phyloP scores from a whole-genome alignment of 2,113 vertebrate genomes.

The Xiphorhynchus elegans region DNA sequence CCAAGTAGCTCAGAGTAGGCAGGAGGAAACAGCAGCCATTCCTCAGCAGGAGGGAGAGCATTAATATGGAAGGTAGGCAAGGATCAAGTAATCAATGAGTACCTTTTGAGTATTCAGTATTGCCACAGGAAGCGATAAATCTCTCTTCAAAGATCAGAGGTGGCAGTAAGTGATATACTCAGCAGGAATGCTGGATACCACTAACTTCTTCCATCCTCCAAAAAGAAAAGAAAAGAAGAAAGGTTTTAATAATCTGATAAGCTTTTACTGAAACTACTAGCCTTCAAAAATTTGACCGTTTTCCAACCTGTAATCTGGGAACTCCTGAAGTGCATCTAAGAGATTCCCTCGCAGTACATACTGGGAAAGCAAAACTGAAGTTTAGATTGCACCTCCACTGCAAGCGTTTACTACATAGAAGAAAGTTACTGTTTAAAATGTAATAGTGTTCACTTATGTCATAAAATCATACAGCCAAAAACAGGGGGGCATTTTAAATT shows the following conservation, averaged over 20 bases:
- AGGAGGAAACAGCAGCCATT: not conserved
- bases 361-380: not conserved
- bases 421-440: not conserved
- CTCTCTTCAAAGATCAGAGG: conserved; percentile 43
- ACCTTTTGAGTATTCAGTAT: conserved; percentile 45
- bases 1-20: not conserved
- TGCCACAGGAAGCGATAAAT: conserved; percentile 24
- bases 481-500: not conserved
- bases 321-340: not conserved
- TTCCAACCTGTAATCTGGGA: not conserved
- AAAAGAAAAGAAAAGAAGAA: conserved; percentile 55
- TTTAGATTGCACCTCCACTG: not conserved
- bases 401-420: not conserved
- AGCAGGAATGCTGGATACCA: conserved; percentile 30
- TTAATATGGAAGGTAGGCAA: not conserved
- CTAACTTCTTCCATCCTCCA: conserved; percentile 55
- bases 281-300: not conserved
- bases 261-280: not conserved
- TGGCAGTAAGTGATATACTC: conserved; percentile 26
- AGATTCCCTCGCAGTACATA: not conserved
- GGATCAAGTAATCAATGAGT: conserved; percentile 24
- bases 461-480: not conserved
- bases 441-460: not conserved
- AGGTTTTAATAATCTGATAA: conserved; percentile 14
- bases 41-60: not conserved